Conservation (phyloP, 2,888 invertebrate genomes). For the Mesorhabditis belari region DNA sequence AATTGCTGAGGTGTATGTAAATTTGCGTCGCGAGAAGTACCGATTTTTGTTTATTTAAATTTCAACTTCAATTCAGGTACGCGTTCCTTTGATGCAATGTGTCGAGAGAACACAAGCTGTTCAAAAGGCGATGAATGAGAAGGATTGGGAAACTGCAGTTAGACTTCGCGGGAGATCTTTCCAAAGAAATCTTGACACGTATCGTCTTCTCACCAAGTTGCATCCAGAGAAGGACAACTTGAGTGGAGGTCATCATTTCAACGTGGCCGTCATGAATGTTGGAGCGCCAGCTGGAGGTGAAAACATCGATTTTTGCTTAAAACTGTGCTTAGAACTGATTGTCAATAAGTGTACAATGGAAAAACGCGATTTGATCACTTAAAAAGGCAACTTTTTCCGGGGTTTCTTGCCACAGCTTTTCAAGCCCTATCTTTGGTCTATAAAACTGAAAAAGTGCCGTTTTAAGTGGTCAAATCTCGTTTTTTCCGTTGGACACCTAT, state of each 20-base stretch:
- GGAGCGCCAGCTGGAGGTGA: slow-evolving; percentile 93
- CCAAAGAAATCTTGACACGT: slow-evolving; percentile 55
- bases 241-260: slow-evolving; percentile 44
- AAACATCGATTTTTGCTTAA: neutral
- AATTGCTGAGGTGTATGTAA: no score
- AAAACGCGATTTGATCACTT: no score
- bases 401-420: no score
- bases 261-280: slow-evolving; percentile 80
- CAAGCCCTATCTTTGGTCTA: no score
- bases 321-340: no score
- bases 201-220: slow-evolving; percentile 76
- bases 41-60: no score
- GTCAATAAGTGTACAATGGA: no score
- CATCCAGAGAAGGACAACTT: slow-evolving; percentile 47
- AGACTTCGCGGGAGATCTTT: slow-evolving; percentile 85
- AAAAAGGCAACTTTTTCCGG: no score
- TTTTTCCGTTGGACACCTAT: no score
- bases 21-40: no score
- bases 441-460: no score
- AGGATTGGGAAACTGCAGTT: slow-evolving; percentile 87
- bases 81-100: slow-evolving; percentile 92
- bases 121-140: slow-evolving; percentile 80
- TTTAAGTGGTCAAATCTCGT: no score
- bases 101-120: slow-evolving; percentile 67
- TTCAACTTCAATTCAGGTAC: slow-evolving; percentile 60